A percentile compares a stretch with the other conserved stretches of the same genome.
Conservation (phyloP, 2,888 invertebrate species). For the Acleris holmiana region DNA sequence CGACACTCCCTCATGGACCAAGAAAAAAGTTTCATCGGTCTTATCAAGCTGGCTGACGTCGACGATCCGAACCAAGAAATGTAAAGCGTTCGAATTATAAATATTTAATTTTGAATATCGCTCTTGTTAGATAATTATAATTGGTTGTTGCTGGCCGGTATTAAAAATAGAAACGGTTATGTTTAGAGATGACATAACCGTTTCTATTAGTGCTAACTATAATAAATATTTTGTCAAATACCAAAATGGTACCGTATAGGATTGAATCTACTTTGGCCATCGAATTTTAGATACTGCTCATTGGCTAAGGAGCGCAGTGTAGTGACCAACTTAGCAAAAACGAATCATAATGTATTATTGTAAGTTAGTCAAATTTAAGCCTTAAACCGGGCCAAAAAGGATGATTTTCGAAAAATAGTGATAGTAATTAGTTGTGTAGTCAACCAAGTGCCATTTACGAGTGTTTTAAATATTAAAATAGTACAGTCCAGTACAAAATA, state of each 20-base stretch:
- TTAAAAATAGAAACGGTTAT: constrained; percentile 1
- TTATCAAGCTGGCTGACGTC: constrained; percentile 88
- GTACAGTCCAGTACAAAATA: constrained; percentile 8
- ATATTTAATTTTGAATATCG: constrained; percentile 13
- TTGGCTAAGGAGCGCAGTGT: too few species aligned
- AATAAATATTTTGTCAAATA: not conserved
- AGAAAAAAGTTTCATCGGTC: constrained; percentile 92
- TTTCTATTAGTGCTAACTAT: constrained; percentile 25
- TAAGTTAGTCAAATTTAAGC: constrained; percentile 14
- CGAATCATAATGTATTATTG: not conserved
- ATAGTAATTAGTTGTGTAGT: constrained; percentile 58
- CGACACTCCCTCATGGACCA: constrained; percentile 88
- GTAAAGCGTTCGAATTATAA: constrained; percentile 43
- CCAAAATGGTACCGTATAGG: too few species aligned
- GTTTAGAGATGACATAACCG: too few species aligned
- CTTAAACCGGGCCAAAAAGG: constrained; percentile 42
- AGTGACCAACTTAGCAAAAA: too few species aligned
- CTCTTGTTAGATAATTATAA: constrained; percentile 8
- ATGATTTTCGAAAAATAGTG: constrained; percentile 48
- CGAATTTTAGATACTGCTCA: too few species aligned
- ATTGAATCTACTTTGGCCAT: too few species aligned
- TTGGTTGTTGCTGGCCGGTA: not conserved
- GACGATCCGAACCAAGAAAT: constrained; percentile 68
- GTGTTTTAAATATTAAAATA: not conserved
- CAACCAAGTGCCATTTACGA: constrained; percentile 61